A percentile compares a stretch with the other conserved stretches of the same genome.
These are phyloP conservation scores for Tupaia tana DNA, from an alignment of 2,113 vertebrate species.

Conservation along the genomic window DNA sequence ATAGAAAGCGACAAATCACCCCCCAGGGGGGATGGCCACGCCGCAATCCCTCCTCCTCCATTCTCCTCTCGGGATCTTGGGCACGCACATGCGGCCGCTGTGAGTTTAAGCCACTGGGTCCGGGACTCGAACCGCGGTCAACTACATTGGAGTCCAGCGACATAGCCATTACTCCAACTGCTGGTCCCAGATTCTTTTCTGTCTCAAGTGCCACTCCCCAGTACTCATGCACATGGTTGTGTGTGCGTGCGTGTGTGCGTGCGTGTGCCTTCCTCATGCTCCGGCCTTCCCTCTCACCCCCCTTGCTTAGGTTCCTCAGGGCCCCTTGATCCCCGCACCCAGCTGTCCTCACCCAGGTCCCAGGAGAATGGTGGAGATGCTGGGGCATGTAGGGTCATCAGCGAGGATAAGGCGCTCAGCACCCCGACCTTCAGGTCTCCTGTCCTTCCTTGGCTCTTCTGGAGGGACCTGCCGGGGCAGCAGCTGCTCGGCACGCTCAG, in stretches of 20 bases:
- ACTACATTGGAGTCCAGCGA: too few relatives aligned
- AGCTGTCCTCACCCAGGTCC: background rate
- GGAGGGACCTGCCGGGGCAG: background rate
- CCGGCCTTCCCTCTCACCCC: background rate
- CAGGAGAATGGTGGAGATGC: background rate
- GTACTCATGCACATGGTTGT: rapidly evolving
- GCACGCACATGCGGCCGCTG: too few relatives aligned
- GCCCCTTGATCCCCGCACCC: background rate
- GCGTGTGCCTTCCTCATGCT: rapidly evolving
- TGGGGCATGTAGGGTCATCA: background rate
- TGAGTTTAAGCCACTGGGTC: too few relatives aligned
- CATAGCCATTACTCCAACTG: too few relatives aligned
- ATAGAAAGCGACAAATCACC: too few relatives aligned
- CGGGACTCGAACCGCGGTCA: too few relatives aligned
- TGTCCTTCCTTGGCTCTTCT: background rate
- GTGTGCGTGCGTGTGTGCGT: background rate
- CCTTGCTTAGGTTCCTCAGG: rapidly evolving
- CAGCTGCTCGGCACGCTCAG: background rate
- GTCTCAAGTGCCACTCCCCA: background rate
- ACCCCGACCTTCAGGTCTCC: background rate
- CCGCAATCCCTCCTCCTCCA: too few relatives aligned
- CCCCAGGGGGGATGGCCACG: too few relatives aligned
- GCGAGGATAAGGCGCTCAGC: background rate
- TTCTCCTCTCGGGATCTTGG: too few relatives aligned
- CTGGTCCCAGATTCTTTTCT: background rate